Conservation (phyloP, 2,797 vertebrate genomes). For the Hapalemur alaotrensis region DNA sequence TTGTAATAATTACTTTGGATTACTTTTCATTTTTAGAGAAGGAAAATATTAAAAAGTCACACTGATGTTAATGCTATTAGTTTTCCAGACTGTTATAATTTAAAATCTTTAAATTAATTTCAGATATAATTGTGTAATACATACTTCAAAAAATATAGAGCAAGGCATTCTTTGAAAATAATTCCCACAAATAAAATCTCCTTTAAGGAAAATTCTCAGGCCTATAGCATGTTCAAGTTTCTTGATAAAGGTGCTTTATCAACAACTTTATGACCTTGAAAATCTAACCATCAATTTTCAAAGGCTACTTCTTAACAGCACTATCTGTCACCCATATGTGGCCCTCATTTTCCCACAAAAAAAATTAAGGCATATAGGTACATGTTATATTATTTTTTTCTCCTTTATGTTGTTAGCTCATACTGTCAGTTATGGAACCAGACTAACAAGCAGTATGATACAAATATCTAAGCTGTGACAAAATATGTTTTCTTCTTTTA, state of each 20-base stretch:
- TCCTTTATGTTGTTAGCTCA: not conserved
- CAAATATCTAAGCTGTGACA: not conserved
- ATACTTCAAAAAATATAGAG: not conserved
- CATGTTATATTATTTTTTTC: not conserved
- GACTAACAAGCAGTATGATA: not conserved
- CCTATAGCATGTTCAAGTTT: not conserved
- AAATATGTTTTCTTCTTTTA: not conserved
- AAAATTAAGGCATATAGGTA: not conserved
- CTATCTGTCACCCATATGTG: not conserved
- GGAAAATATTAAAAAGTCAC: constrained; percentile 45
- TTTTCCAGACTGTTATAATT: not conserved
- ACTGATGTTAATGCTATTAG: not conserved
- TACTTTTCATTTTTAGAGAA: not conserved
- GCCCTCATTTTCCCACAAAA: not conserved
- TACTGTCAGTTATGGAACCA: not conserved
- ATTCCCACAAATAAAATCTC: not conserved
- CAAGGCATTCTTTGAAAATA: not conserved
- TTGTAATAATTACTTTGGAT: not conserved
- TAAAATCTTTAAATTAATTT: not conserved
- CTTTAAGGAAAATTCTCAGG: not conserved
- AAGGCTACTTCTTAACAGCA: not conserved
- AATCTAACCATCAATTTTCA: not conserved
- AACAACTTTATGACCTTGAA: not conserved
- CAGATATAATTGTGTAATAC: not conserved
- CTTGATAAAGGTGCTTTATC: not conserved